Evolutionary conservation across 1,140 invertebrate genomes (phyloP), one percentile per base, ranked within the genome.

Genomic region (Drosophila sucinea): DNA sequence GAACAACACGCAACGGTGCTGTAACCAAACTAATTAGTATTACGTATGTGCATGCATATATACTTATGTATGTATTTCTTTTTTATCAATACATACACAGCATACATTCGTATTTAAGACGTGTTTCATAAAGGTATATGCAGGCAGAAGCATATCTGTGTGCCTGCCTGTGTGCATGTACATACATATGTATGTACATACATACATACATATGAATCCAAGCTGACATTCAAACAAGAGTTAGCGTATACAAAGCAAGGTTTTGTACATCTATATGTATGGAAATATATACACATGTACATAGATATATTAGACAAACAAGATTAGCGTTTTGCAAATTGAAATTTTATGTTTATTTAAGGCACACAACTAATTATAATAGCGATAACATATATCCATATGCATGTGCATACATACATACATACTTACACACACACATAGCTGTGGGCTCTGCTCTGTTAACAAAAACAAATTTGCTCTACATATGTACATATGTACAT

Each of bases 11-110:
- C 83, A 87, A 87, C 84, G 11, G 73, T 87, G 83, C 83, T 89
- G 83, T 87, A 87, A 87, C 83, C 77, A 87, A 77, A 83, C 74
- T 80, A 85, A 87, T 87, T 87, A 87, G 79, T 87, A 87, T 87
- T 87, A 87, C 83, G 83, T 87, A 77, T 79, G 76, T 61, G 23
- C 70, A 84, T 77, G 69, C 56, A 73, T 63, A 58, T 63, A 76
- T 30, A 60, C 64, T 56, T 17, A 44, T 69, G 10, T 60, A 67
- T 35, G 40, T 44, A 62, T 51, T 38, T 44, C 25, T 44, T 44
- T 57, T 38, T 67, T 25, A 40, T 62, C 35, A 30, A 44, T 35
- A 47, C 33, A 62, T 40, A 47, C 10, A 44, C 41, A 69, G 17
- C 51, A 68, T 54, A 61, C 55, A 44, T 64, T 64, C 67, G 72